Conservation (phyloP, 1,140 invertebrate species). For the Atopsyche davidsoni region DNA sequence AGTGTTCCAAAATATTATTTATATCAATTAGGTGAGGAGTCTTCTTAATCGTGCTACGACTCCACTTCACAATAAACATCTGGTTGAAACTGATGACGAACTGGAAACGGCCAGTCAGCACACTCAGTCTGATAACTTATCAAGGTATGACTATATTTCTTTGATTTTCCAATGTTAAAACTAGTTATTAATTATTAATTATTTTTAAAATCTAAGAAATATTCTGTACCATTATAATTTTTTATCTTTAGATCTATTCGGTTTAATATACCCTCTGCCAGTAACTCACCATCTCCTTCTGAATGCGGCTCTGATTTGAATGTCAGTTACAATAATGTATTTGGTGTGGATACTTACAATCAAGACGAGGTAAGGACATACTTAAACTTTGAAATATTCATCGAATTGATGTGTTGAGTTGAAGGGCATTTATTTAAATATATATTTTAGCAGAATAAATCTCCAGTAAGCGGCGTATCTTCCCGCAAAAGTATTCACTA, state of each 20-base stretch:
- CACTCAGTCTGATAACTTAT: constrained; percentile 33
- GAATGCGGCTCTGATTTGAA: constrained; percentile 18
- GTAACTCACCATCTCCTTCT: constrained; percentile 18
- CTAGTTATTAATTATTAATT: neutral
- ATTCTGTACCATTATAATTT: too few relatives aligned
- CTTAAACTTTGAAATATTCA: neutral
- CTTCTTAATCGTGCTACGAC: constrained; percentile 28
- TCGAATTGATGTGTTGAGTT: too few relatives aligned
- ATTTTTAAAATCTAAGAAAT: neutral
- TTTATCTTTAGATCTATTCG: constrained; percentile 21
- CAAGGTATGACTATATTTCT: constrained; percentile 19
- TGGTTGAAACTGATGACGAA: constrained; percentile 40
- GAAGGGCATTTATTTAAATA: constrained; percentile 2
- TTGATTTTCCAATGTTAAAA: neutral
- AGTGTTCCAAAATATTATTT: neutral
- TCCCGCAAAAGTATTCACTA: constrained; percentile 26
- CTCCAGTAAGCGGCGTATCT: neutral
- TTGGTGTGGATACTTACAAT: neutral
- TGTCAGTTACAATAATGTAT: constrained; percentile 17
- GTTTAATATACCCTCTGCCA: constrained; percentile 25
- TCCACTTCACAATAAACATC: constrained; percentile 36
- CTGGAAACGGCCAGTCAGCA: constrained; percentile 40
- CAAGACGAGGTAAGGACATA: neutral
- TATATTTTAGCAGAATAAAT: constrained; percentile 7
- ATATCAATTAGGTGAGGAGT: constrained; percentile 26